These are phyloP conservation scores for Argya squamiceps DNA, from an alignment of 2,797 vertebrate species.

Conservation along the genomic window DNA sequence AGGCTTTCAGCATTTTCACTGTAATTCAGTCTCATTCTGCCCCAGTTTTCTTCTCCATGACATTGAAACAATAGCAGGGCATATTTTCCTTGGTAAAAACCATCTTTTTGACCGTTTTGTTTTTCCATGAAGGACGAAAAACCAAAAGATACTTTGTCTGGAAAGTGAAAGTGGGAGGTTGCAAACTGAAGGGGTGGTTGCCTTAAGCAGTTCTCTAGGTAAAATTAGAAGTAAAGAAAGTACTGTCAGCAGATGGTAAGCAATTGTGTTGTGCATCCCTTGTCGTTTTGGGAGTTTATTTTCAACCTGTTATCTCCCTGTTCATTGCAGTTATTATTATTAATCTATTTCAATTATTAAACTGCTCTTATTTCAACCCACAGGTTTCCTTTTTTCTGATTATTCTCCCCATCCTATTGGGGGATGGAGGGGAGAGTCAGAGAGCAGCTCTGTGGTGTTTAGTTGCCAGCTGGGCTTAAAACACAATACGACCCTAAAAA, in stretches of 20 bases:
- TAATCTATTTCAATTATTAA: not conserved
- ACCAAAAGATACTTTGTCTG: not conserved
- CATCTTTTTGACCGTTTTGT: not conserved
- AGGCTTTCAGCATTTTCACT: not conserved
- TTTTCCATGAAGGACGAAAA: not conserved
- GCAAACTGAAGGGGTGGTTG: not conserved
- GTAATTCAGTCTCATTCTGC: not conserved
- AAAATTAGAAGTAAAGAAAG: not conserved
- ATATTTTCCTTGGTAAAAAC: not conserved
- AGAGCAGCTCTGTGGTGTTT: not conserved
- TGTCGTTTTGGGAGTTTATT: not conserved
- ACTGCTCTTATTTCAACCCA: not conserved
- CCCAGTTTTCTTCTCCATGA: not conserved
- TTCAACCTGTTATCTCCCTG: not conserved
- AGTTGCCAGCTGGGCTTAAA: not conserved
- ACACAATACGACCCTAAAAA: not conserved
- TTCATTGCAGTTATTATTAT: not conserved
- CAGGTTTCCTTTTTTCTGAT: not conserved
- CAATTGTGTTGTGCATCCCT: not conserved
- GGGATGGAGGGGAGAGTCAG: not conserved
- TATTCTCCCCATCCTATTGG: not conserved
- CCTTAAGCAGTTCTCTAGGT: not conserved
- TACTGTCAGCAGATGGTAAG: not conserved
- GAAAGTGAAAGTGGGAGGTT: not conserved
- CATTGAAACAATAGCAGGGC: not conserved